Conservation (phyloP, 2,797 vertebrate genomes). For the Lindbergichthys nudifrons region DNA sequence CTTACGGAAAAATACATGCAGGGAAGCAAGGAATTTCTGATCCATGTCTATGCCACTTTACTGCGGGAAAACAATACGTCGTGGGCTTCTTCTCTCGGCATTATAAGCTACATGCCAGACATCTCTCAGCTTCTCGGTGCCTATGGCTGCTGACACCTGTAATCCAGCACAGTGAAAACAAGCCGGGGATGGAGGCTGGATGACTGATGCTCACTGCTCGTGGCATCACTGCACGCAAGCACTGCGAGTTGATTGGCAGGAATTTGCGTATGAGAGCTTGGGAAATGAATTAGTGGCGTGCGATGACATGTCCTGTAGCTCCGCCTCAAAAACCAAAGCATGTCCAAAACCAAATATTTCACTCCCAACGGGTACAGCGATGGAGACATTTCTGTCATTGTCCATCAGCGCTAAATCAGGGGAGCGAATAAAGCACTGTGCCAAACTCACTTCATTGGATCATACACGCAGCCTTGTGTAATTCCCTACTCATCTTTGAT, state of each 20-base stretch:
- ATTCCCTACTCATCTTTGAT: slow-evolving; percentile 71
- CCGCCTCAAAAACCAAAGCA: slow-evolving; percentile 56
- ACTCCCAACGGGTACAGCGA: slow-evolving; percentile 40
- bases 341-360: slow-evolving; percentile 38
- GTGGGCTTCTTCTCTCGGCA: slow-evolving; percentile 36
- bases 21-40: slow-evolving; percentile 62
- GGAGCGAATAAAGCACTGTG: slow-evolving; percentile 40
- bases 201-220: slow-evolving; percentile 71
- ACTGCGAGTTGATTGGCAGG: slow-evolving; percentile 73
- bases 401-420: slow-evolving; percentile 65
- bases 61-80: slow-evolving; percentile 53
- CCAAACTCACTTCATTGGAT: slow-evolving; percentile 59
- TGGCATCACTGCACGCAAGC: slow-evolving; percentile 56
- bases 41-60: slow-evolving; percentile 60
- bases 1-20: slow-evolving; percentile 78
- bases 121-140: slow-evolving; percentile 60
- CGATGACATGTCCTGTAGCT: slow-evolving; percentile 68
- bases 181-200: slow-evolving; percentile 62
- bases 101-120: slow-evolving; percentile 68
- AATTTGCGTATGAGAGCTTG: slow-evolving; percentile 61
- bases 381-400: slow-evolving; percentile 65
- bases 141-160: slow-evolving; percentile 72
- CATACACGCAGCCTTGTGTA: slow-evolving; percentile 37
- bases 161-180: slow-evolving; percentile 72
- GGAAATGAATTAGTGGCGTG: slow-evolving; percentile 67